Evolutionary conservation across 1,140 invertebrate genomes (phyloP).

Genomic region (Drosophila littoralis): DNA sequence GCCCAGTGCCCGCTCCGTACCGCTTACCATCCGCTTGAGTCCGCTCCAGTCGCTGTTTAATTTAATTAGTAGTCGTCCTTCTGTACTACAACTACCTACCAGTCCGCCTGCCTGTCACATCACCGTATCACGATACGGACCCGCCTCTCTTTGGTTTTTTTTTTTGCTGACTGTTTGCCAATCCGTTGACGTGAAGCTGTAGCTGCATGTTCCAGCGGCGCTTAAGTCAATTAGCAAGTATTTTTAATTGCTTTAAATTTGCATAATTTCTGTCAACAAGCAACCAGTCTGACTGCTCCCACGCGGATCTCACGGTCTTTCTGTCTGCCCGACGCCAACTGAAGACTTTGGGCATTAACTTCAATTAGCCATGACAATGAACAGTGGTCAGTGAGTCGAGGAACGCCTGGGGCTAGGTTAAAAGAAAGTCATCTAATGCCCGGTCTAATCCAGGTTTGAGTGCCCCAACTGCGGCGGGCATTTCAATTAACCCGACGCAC

Average conservation of each 20-base stretch:
- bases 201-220: slow-evolving; percentile 46
- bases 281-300: slow-evolving; percentile 1
- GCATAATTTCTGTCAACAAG: slow-evolving; percentile 80
- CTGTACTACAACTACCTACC: slow-evolving; percentile 25
- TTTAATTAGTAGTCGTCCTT: slow-evolving; percentile 71
- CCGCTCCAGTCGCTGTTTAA: slow-evolving; percentile 73
- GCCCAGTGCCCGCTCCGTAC: slow-evolving; percentile 2
- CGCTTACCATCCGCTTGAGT: slow-evolving; percentile 45
- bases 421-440: slow-evolving; percentile 48
- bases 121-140: slow-evolving; percentile 33
- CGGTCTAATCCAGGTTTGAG: slow-evolving; percentile 53
- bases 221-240: slow-evolving; percentile 80
- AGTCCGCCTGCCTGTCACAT: slow-evolving; percentile 22
- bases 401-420: slow-evolving; percentile 6
- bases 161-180: slow-evolving; percentile 60
- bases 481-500: slow-evolving; percentile 81
- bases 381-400: slow-evolving; percentile 16
- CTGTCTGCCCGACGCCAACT: slow-evolving; percentile 1
- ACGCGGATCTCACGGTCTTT: not conserved
- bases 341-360: slow-evolving; percentile 66
- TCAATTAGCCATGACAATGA: slow-evolving; percentile 67
- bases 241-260: slow-evolving; percentile 82
- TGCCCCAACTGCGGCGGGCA: slow-evolving; percentile 52
- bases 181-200: slow-evolving; percentile 48
- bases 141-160: slow-evolving; percentile 42